Evolutionary conservation across 2,797 vertebrate species (phyloP), one percentile per base, ranked within the genome.

Genomic region (Galago senegalensis): DNA sequence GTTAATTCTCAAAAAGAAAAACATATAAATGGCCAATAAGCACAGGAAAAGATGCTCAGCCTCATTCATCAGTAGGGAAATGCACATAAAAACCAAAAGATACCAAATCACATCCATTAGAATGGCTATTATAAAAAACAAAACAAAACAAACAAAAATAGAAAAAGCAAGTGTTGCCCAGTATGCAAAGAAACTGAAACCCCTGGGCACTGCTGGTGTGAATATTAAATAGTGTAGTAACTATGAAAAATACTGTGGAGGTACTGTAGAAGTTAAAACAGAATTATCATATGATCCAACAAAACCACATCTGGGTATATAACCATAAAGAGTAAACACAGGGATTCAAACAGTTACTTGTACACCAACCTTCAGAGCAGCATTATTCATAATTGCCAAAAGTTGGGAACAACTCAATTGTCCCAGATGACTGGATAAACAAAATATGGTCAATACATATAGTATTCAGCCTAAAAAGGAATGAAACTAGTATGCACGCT

Each of bases 41-140:
- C 73, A 82, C 49, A 67, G 20, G 56, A 95, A 92, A 60, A 92
- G 20, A 70, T 43, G 29, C 6, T 6, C 43, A 14, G 49, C 10
- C 72, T 65, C 43, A 37, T 95, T 79, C 77, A 65, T 79, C n/a
- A 93, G 53, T 40, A 91, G 37, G 37, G 17, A 94, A 94, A 77
- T 77, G 40, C 27, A 83, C 37, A 92, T 77, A 56, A 77, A 56
- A 77, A 77, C 49, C 75, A 37, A 37, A 72, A 87, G 46, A n/a
- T 80, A 65, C 37, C 34, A 89, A 29, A 58, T 73, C 29, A 84
- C 34, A 79, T 21, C 18, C 43, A 92, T 34, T 17, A 77, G 37
- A 34, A 91, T 31, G 31, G n/a, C 56, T 83, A 87, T 31, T 61
- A 75, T 40, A 31, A 23, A 18, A 56, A 37, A 46, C 56, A 31